Evolutionary conservation across 2,888 invertebrate genomes (phyloP), one percentile per base, ranked within the genome.

Genomic region (Heliconius charithonia): DNA sequence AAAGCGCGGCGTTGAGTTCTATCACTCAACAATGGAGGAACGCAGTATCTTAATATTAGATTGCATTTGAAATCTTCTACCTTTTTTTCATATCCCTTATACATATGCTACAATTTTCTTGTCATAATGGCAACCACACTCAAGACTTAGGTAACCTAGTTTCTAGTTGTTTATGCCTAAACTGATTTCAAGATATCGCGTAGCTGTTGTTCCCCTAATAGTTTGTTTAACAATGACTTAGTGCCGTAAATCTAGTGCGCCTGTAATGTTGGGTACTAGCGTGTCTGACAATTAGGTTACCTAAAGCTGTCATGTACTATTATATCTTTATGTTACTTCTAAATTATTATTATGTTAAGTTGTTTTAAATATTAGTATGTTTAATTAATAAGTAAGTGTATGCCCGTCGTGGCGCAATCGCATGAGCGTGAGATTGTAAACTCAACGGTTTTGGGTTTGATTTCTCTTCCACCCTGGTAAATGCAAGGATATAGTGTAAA

Each of bases 111-210:
- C n/a, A n/a, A n/a, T n/a, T n/a, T n/a, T n/a, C 62, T 63, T 37
- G n/a, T 16, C 29, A 27, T 22, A 74, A 29, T 65, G n/a, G 63
- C 63, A 41, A 25, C 62, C 13, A 19, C 12, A 65, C 25, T 65
- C 16, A 45, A 74, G 63, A 72, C 59, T 62, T 56, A 72, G 22
- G 32, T 77, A 77, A 67, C 72, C 77, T 37, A 77, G 72, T 73
- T 77, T 67, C 72, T 37, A 45, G 74, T 74, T 74, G 73, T 65
- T 65, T 45, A 45, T 74, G 74, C 22, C 45, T 74, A 63, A 32
- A 45, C 74, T 74, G 74, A 63, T 74, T 74, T 74, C 63, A 65
- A 29, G 74, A 74, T 74, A 74, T 29, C 63, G 63, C 22, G 74
- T 74, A 63, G 63, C 74, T 74, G 41, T 63, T 74, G 74, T 74